Base-by-base conservation (phyloP, 2,797 vertebrate genomes). In the Eulemur mongoz region DNA sequence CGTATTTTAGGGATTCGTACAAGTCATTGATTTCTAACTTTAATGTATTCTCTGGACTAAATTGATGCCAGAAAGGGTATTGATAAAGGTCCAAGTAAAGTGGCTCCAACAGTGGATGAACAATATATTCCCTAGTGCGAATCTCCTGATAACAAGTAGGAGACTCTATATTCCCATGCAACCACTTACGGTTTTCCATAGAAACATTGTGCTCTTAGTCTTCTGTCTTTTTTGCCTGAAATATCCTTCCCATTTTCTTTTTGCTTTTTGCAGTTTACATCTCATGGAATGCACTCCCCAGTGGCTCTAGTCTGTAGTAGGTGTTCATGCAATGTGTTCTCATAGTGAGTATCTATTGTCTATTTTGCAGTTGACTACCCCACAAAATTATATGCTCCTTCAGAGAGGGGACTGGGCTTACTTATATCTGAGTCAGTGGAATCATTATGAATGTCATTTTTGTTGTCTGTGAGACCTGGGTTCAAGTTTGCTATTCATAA, bases 401-500 rank as follows among this genome's bases (percentile, higher is more conserved):
- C 35, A 67, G 4, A 27, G 23, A 82, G 69, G 17, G n/a, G 63
- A 43, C 17, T 92, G 22, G 65, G 18, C 18, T 87, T 90, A 38
- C 61, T 87, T 80, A 40, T 52, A 57, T 54, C 82, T 79, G 30
- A 57, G 7, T 81, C 40, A 67, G 35, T 65, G 73, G 30, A 91
- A 57, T 92, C 61, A 35, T 81, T 57, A 73, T 38, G 54, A 78
- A 91, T 48, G 45, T 48, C 0, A 15, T 22, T 4, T 89, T 69
- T 50, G 4, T 57, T 63, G 18, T 73, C 20, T 76, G 40, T 81
- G 83, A 88, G 11, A 61, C 25, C 30, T 48, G 25, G n/a, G 4
- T 85, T 95, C 12, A 65, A 80, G 45, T 90, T 93, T 96, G 10
- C n/a, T 59, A 40, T 86, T 92, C 9, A 38, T 65, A 52, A 75